Percentiles rank a stretch among this genome's conserved stretches.
These are phyloP conservation scores for Zele albiditarsus DNA, from an alignment of 2,888 invertebrate species.

Conservation along the genomic window DNA sequence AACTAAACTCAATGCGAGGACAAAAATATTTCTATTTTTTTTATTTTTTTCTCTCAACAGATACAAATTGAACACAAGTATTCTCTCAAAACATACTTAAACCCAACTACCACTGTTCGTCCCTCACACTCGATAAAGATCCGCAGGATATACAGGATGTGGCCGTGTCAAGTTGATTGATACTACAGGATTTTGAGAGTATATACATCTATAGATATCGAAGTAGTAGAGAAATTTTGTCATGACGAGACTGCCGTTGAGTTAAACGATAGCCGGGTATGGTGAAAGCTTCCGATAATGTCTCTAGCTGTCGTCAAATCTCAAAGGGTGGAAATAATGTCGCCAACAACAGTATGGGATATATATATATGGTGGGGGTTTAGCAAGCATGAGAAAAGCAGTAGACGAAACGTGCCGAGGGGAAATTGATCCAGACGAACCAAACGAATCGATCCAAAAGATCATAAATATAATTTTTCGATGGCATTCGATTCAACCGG, in stretches of 20 bases:
- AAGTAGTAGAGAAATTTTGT: slow-evolving; percentile 2
- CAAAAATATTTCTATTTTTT: no score
- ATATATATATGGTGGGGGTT: not conserved
- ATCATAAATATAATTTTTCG: slow-evolving; percentile 15
- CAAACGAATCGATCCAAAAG: not conserved
- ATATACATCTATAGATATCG: not conserved
- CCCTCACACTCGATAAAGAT: no score
- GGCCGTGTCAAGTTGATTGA: slow-evolving; percentile 35
- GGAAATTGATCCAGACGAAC: slow-evolving; percentile 14
- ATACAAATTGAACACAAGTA: no score
- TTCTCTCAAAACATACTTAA: no score
- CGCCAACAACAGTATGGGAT: not conserved
- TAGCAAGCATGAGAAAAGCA: no score
- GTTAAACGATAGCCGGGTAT: slow-evolving; percentile 21
- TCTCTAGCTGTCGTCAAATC: slow-evolving; percentile 31
- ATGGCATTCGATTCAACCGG: slow-evolving; percentile 19
- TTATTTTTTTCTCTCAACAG: no score
- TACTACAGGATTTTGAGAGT: slow-evolving; percentile 8
- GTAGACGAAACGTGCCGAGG: not conserved
- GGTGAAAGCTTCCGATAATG: slow-evolving; percentile 39
- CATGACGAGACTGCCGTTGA: not conserved
- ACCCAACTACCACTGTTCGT: no score
- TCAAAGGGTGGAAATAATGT: not conserved
- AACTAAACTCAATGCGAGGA: no score
- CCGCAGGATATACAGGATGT: not conserved